Evolutionary conservation across 2,113 vertebrate species (phyloP).

Genomic region (Chitala chitala): DNA sequence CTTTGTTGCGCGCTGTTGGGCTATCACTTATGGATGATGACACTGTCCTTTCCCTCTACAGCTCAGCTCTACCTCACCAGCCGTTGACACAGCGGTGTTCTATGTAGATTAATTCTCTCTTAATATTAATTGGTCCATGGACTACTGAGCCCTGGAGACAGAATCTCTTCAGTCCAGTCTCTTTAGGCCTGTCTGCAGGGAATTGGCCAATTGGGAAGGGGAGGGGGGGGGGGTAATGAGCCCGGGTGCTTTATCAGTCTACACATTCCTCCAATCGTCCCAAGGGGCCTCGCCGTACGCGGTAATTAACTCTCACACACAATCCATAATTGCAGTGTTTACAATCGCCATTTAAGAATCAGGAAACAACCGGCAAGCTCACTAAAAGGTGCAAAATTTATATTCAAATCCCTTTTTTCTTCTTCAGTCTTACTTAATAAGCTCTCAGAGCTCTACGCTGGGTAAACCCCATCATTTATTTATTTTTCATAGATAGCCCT

Average conservation of each 20-base stretch:
- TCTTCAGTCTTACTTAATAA: constrained; percentile 58
- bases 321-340: constrained; percentile 78
- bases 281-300: constrained; percentile 56
- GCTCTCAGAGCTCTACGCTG: constrained; percentile 65
- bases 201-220: background rate
- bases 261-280: constrained; percentile 62
- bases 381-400: constrained; percentile 65
- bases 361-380: constrained; percentile 39
- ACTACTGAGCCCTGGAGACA: constrained; percentile 52
- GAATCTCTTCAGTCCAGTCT: constrained; percentile 65
- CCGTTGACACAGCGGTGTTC: constrained; percentile 62
- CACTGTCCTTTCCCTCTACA: constrained; percentile 53
- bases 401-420: constrained; percentile 50
- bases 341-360: constrained; percentile 62
- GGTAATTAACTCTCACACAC: constrained; percentile 70
- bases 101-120: constrained; percentile 68
- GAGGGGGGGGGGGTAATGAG: constrained; percentile 57
- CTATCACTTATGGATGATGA: constrained; percentile 28
- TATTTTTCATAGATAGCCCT: constrained; percentile 74
- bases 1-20: constrained; percentile 5
- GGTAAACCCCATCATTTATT: constrained; percentile 71
- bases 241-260: constrained; percentile 61
- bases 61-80: constrained; percentile 68
- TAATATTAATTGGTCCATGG: constrained; percentile 75
- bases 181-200: constrained; percentile 53